Evolutionary conservation across 2,888 invertebrate genomes (phyloP), one percentile per base, ranked within the genome.

Genomic region (Pandemis heparana): DNA sequence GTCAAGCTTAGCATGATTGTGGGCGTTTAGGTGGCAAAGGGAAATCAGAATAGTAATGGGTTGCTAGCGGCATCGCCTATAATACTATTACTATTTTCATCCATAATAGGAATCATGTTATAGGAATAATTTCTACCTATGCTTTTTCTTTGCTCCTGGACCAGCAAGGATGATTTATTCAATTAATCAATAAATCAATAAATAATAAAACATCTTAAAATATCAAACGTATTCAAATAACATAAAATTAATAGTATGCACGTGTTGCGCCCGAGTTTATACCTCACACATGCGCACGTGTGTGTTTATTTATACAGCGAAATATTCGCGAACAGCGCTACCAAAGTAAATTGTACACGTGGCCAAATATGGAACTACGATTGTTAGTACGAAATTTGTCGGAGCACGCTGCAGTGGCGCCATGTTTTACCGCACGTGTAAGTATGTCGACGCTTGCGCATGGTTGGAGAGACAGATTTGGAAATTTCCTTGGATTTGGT

Each of bases 401-500:
- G n/a, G 39, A 41, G 46, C 23, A 10, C 23, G 56, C 68, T 18
- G 32, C 59, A 60, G 68, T 64, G 48, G 68, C 48, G 68, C 68
- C 41, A 12, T 5, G 23, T 8, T 9, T 2, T 4, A 8, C 41
- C 14, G 68, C 48, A 59, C 32, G 23, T 5, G 46, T 73, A 63
- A 64, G 10, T 68, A 63, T 14, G 68, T 73, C 48, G 32, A 18
- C 41, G 56, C 67, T 23, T 39, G 73, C 73, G 73, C 73, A 64
- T 69, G 63, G 10, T 41, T 38, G 56, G n/a, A 61, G 18, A 23
- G 67, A 23, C 68, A 73, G 73, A 69, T 69, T 73, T 63, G 73
- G 68, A 68, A 16, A 62, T 62, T 69, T 69, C 73, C 68, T 73
- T 68, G 73, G 68, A 68, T 69, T 68, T 51, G 68, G 39, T 69